These are phyloP conservation scores for Drosophila silvestris DNA, from an alignment of 2,888 invertebrate species.

Conservation along the genomic window DNA sequence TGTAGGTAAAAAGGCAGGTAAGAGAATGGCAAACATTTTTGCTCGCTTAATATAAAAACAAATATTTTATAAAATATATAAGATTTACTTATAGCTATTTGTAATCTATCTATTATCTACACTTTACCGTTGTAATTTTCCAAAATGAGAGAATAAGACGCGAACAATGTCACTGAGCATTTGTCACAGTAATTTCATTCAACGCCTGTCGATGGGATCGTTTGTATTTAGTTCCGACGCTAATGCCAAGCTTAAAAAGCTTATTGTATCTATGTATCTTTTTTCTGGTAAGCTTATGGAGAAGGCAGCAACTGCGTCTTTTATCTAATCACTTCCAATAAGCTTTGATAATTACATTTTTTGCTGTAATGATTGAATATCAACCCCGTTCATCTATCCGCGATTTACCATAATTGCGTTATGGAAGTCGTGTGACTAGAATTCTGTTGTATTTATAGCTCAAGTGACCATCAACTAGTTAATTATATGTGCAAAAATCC, in stretches of 20 bases:
- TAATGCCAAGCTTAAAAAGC: neutral
- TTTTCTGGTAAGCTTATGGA: neutral
- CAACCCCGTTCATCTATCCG: constrained; percentile 7
- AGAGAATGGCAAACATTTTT: neutral
- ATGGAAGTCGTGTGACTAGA: constrained; percentile 12
- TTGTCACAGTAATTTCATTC: neutral
- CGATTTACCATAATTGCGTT: constrained; percentile 1
- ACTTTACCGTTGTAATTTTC: neutral
- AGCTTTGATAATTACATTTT: neutral
- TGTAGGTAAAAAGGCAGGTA: neutral
- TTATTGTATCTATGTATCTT: neutral
- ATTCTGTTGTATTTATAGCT: constrained; percentile 50
- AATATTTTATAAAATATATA: neutral
- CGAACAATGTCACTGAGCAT: neutral
- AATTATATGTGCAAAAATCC: constrained; percentile 47
- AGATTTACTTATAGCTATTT: neutral
- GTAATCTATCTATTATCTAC: neutral
- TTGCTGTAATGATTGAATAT: neutral
- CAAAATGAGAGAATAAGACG: neutral
- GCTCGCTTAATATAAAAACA: neutral
- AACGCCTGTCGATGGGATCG: neutral
- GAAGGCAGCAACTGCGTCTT: neutral
- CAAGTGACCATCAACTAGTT: constrained; percentile 42
- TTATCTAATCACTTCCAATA: neutral
- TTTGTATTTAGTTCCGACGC: neutral